These are phyloP conservation scores for Acrobasis consociella DNA, from an alignment of 2,888 invertebrate species.

Conservation along the genomic window DNA sequence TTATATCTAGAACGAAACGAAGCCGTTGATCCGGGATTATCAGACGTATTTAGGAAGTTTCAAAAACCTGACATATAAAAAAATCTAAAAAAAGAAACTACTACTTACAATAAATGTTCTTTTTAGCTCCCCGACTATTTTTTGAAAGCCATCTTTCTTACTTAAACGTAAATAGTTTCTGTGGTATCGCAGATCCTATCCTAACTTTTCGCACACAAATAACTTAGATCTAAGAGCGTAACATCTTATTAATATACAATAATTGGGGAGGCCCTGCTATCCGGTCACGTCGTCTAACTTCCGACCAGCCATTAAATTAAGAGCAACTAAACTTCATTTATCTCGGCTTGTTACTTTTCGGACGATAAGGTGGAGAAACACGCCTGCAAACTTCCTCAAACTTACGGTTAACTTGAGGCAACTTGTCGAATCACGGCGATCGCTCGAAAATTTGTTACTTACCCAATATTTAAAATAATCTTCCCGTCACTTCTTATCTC, in stretches of 20 bases:
- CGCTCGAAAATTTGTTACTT: constrained; percentile 77
- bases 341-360: constrained; percentile 77
- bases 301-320: constrained; percentile 77
- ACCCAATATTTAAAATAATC: constrained; percentile 75
- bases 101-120: not conserved
- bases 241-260: constrained; percentile 51
- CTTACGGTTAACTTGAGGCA: constrained; percentile 65
- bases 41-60: no score
- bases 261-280: constrained; percentile 56
- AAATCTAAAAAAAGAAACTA: not conserved
- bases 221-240: constrained; percentile 14
- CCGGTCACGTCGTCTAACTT: constrained; percentile 74
- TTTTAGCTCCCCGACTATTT: no score
- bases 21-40: no score
- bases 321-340: constrained; percentile 80
- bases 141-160: no score
- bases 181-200: not conserved
- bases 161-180: not conserved
- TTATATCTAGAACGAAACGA: no score
- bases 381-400: constrained; percentile 64
- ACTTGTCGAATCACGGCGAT: constrained; percentile 78
- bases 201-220: constrained; percentile 13
- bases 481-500: constrained; percentile 64
- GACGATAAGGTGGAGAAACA: constrained; percentile 76
- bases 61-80: no score